Percentiles rank a stretch among this genome's conserved stretches.
Evolutionary conservation across 2,888 invertebrate genomes (phyloP).

Genomic region (Callyntrura guangdongensis): DNA sequence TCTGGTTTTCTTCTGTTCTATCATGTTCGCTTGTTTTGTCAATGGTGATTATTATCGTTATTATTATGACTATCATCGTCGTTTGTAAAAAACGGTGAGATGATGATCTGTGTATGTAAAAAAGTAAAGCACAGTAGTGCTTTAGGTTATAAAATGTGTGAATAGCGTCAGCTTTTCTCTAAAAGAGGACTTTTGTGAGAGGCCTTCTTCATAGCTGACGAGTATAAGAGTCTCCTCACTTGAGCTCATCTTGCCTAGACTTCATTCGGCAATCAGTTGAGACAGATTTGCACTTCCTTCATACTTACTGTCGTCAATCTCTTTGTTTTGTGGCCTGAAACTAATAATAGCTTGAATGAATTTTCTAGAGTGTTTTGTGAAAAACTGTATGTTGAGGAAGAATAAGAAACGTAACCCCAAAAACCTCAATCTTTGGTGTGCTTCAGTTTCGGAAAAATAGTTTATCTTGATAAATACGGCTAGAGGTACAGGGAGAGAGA

Average conservation of each 20-base stretch:
- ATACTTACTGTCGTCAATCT: background rate
- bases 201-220: constrained; percentile 64
- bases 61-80: background rate
- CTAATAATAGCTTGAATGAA: constrained; percentile 55
- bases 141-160: background rate
- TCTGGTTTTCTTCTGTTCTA: constrained; percentile 8
- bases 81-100: background rate
- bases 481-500: background rate
- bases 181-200: constrained; percentile 53
- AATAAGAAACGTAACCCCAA: constrained; percentile 60
- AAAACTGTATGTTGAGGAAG: constrained; percentile 40
- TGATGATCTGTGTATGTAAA: background rate
- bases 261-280: constrained; percentile 69
- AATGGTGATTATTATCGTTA: background rate
- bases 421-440: constrained; percentile 36
- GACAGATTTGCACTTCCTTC: constrained; percentile 63
- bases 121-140: background rate
- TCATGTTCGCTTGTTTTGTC: background rate
- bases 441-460: constrained; percentile 9
- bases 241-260: constrained; percentile 70
- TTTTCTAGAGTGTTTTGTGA: constrained; percentile 48
- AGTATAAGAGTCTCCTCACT: constrained; percentile 74
- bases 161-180: background rate
- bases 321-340: constrained; percentile 62
- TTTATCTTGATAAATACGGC: background rate